A percentile compares a stretch with the other conserved stretches of the same genome.
Evolutionary conservation across 2,797 vertebrate genomes (phyloP).

Genomic region (Mallotus villosus): DNA sequence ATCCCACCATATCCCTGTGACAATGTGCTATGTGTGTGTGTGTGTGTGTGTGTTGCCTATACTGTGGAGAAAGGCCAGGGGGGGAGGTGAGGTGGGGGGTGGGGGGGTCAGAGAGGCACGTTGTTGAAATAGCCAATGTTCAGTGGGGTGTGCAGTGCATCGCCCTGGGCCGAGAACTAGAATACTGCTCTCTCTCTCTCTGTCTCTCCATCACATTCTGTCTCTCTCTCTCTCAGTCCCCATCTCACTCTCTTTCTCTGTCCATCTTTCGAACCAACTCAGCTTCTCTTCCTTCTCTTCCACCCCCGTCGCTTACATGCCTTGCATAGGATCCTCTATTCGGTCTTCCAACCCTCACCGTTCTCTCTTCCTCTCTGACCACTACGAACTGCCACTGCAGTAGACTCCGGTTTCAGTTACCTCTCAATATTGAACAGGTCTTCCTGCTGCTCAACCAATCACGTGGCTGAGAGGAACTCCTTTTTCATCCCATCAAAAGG

Average conservation of each 20-base stretch:
- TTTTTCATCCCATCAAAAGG: background rate
- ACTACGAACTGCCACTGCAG: background rate
- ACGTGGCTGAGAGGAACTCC: background rate
- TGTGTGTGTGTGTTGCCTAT: background rate
- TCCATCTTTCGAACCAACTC: too few relatives aligned
- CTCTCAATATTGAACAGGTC: background rate
- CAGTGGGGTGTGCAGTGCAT: constrained; percentile 28
- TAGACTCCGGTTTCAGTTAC: background rate
- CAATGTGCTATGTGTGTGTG: constrained; percentile 1
- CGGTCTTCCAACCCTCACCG: too few relatives aligned
- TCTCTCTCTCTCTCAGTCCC: background rate
- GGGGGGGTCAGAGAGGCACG: constrained; percentile 9
- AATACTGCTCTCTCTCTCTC: constrained; percentile 6
- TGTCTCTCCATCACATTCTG: background rate
- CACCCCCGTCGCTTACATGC: too few relatives aligned
- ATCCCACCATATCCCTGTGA: constrained; percentile 13
- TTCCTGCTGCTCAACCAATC: background rate
- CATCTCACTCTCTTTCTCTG: background rate
- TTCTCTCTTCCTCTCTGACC: background rate
- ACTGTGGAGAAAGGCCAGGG: constrained; percentile 4
- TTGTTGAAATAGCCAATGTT: constrained; percentile 41
- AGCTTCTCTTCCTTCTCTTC: too few relatives aligned
- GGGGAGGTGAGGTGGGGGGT: background rate
- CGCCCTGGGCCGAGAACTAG: constrained; percentile 16
- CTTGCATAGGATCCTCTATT: too few relatives aligned